These are phyloP conservation scores for Ormyrus pomaceus DNA, from an alignment of 2,888 invertebrate species.

Conservation along the genomic window DNA sequence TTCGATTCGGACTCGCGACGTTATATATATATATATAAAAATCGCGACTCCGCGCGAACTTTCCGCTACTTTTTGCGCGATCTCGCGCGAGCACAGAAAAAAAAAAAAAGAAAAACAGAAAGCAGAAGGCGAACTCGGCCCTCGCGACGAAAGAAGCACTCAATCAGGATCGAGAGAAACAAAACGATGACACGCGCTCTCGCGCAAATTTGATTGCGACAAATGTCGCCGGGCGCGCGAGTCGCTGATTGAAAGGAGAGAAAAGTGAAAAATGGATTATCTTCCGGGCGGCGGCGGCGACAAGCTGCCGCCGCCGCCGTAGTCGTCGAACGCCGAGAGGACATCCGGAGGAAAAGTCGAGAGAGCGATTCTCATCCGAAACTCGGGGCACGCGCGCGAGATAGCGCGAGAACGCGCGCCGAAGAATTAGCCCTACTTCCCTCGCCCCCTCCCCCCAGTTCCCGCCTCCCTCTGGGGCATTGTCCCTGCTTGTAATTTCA, in stretches of 20 bases:
- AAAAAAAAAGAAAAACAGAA: background rate
- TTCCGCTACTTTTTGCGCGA: background rate
- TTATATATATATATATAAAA: too few species aligned
- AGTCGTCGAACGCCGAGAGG: background rate
- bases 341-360: slow-evolving; percentile 25
- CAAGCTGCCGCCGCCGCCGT: background rate
- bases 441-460: too few species aligned
- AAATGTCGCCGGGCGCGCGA: slow-evolving; percentile 19
- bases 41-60: background rate
- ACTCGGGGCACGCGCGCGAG: slow-evolving; percentile 43
- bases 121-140: background rate
- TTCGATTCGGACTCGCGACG: too few species aligned
- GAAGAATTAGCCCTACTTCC: slow-evolving; percentile 14
- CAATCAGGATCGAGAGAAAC: slow-evolving; percentile 12
- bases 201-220: slow-evolving; percentile 32
- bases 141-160: background rate
- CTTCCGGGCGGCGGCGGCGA: background rate
- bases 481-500: slow-evolving; percentile 47
- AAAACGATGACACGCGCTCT: background rate
- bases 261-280: slow-evolving; percentile 52
- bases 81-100: background rate
- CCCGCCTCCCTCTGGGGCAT: background rate
- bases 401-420: slow-evolving; percentile 10
- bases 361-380: slow-evolving; percentile 36
- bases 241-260: slow-evolving; percentile 47